Conservation (phyloP, 1,140 invertebrate genomes). For the Leptinotarsa lineolata region DNA sequence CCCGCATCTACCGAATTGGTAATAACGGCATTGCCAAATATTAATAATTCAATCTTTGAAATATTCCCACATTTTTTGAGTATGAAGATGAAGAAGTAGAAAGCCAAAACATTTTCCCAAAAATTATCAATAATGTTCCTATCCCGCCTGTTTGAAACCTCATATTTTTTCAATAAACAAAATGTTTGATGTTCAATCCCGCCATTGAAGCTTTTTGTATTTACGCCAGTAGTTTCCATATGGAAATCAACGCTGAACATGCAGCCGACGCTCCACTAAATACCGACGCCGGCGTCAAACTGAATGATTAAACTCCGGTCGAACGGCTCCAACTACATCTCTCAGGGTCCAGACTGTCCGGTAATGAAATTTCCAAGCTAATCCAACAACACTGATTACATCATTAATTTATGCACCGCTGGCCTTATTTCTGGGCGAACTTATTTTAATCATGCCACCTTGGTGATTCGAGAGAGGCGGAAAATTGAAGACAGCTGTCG, state of each 20-base stretch:
- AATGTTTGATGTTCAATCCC: no score
- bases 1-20: no score
- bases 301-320: slow-evolving; percentile 1
- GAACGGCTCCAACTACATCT: background rate
- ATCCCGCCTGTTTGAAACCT: no score
- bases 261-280: background rate
- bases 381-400: slow-evolving; percentile 14
- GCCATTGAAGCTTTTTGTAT: no score
- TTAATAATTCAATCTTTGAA: no score
- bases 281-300: background rate
- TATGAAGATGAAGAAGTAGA: no score
- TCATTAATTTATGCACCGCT: slow-evolving; percentile 15
- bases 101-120: no score
- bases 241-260: background rate
- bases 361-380: slow-evolving; percentile 16
- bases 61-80: no score
- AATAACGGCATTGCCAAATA: no score
- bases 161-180: no score
- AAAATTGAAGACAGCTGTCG: background rate
- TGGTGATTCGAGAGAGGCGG: background rate
- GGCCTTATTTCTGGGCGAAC: background rate
- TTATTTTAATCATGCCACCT: slow-evolving; percentile 8
- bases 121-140: no score
- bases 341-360: slow-evolving; percentile 9
- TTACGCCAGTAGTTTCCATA: background rate